Conservation (phyloP, 2,888 invertebrate genomes). For the Patella caerulea region DNA sequence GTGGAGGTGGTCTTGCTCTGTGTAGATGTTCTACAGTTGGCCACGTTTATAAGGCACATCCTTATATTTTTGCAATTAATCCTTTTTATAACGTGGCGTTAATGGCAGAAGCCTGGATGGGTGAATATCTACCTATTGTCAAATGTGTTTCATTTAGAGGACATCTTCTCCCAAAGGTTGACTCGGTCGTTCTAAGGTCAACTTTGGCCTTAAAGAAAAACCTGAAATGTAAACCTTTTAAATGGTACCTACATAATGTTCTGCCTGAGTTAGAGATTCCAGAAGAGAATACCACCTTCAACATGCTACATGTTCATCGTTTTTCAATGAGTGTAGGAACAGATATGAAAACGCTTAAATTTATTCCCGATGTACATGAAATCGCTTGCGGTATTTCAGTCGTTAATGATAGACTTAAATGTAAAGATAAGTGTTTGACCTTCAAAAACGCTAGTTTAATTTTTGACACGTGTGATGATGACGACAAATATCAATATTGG, state of each 20-base stretch:
- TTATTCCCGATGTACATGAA: neutral
- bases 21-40: neutral
- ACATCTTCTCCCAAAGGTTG: neutral
- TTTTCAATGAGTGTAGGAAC: neutral
- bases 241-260: neutral
- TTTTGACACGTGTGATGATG: neutral
- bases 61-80: neutral
- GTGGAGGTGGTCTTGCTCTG: neutral
- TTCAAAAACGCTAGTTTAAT: neutral
- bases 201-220: neutral
- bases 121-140: neutral
- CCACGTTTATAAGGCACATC: neutral
- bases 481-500: neutral
- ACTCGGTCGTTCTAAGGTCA: neutral
- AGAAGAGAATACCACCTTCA: neutral
- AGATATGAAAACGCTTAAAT: neutral
- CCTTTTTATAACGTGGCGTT: neutral
- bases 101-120: neutral
- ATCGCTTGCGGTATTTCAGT: neutral
- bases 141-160: neutral
- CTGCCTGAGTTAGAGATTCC: neutral
- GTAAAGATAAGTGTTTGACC: neutral
- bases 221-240: neutral
- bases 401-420: neutral
- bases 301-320: too few relatives aligned